These are phyloP conservation scores for Drosophila leontia DNA, from an alignment of 1,140 invertebrate genomes.

Conservation along the genomic window DNA sequence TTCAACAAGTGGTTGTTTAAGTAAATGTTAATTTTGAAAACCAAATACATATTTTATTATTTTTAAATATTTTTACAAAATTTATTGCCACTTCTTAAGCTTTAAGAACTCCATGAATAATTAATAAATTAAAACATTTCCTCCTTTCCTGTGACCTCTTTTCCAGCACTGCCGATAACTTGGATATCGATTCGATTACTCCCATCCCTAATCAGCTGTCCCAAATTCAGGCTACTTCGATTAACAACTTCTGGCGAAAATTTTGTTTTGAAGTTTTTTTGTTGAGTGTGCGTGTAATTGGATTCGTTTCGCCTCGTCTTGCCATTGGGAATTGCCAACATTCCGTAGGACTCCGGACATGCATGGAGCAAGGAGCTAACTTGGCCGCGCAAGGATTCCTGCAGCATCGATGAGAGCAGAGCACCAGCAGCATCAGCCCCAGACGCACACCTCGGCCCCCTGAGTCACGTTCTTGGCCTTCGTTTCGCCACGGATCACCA, in stretches of 20 bases:
- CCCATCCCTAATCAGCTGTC: slow-evolving; percentile 30
- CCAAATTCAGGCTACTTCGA: slow-evolving; percentile 29
- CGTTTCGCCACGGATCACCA: slow-evolving; percentile 26
- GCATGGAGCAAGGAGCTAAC: slow-evolving; percentile 19
- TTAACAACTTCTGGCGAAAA: slow-evolving; percentile 37
- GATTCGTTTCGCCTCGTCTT: background rate
- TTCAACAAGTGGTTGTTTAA: background rate
- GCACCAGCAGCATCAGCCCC: slow-evolving; percentile 1
- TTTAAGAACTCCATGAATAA: background rate
- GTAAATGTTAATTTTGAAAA: background rate
- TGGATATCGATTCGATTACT: slow-evolving; percentile 27
- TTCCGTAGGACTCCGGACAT: background rate
- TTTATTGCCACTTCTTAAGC: background rate
- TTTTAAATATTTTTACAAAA: too few species aligned
- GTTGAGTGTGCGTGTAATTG: slow-evolving; percentile 14
- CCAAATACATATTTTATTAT: too few species aligned
- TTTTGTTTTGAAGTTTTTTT: slow-evolving; percentile 45
- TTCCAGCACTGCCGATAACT: slow-evolving; percentile 15
- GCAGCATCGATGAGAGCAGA: slow-evolving; percentile 37
- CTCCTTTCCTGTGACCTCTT: background rate
- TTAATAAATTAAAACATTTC: background rate
- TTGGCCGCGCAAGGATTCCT: slow-evolving; percentile 13
- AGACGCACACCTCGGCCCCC: slow-evolving; percentile 18
- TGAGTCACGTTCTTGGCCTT: slow-evolving; percentile 35
- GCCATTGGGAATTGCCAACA: background rate